Conservation (phyloP, 2,113 vertebrate species). For the Redunca redunca region DNA sequence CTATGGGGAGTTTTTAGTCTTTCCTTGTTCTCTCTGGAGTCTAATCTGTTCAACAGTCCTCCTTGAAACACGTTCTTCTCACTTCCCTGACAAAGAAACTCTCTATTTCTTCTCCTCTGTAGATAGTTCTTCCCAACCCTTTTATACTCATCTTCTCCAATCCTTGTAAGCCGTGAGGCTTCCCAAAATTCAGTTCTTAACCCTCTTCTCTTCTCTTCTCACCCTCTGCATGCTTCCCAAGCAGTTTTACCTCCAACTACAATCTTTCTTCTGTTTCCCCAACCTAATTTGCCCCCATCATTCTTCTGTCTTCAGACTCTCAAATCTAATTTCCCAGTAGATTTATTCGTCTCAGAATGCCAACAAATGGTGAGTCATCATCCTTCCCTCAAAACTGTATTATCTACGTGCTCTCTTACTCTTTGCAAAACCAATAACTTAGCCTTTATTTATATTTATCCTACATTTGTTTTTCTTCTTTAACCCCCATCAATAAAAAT, state of each 20-base stretch:
- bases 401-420: neutral
- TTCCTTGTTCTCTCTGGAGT: neutral
- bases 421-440: neutral
- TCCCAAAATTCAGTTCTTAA: neutral
- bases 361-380: neutral
- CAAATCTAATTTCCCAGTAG: conserved; percentile 20
- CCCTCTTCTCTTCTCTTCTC: neutral
- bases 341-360: conserved; percentile 34
- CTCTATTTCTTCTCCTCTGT: neutral
- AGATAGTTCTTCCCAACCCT: neutral
- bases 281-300: neutral
- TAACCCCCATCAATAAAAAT: neutral
- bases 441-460: neutral
- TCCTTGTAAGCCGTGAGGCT: neutral
- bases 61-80: neutral
- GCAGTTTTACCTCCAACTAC: neutral
- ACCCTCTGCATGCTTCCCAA: neutral
- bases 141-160: neutral
- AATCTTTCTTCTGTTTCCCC: neutral
- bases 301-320: neutral
- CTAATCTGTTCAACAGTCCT: neutral
- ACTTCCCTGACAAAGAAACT: neutral
- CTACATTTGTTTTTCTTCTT: neutral
- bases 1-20: neutral
- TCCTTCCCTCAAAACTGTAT: neutral